Base-by-base conservation (phyloP, 2,113 vertebrate species). In the Myotis lucifugus region DNA sequence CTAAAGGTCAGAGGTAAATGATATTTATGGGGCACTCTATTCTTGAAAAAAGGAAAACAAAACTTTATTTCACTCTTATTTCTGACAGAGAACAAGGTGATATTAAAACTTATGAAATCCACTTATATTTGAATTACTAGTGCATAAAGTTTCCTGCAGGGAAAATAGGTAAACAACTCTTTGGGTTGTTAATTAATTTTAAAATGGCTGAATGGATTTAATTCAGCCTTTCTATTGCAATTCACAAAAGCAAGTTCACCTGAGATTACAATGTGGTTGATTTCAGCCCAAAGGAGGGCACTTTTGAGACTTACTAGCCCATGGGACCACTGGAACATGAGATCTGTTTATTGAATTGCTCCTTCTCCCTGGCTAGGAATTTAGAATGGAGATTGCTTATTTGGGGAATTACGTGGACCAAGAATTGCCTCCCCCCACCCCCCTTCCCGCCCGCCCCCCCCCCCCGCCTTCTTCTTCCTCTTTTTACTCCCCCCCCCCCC, bases 201-300 rank as follows among this genome's bases (percentile, higher is more conserved):
- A 56, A 95, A 89, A 46, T 89, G 83, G 72, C 17, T 48, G 19
- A 94, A 23, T 81, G 48, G 40, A 42, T 85, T 97, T 93, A 88
- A 90, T 72, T 85, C 77, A 88, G 56, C 59, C 21, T 81, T 96
- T n/a, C 84, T 42, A 54, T 29, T 64, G 74, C 48, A 79, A 86
- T 81, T 67, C 74, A 94, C n/a, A 85, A 79, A 93, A 93, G 34
- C 52, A 50, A 81, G 13, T 85, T 94, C 27, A 70, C 52, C 10
- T 96, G 46, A 73, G 21, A 85, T 90, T 81, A 54, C 66, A 89
- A 46, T 32, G 13, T 89, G n/a, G n/a, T 72, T 88, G 23, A 37
- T 88, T 88, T 72, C 18, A 91, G 48, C 70, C 72, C 70, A 18
- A 72, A 77, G 27, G 40, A 88, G 34, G 32, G 90, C 54, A 83